phyloP scores from a whole-genome alignment of 2,888 invertebrate species.

The Folsomia candida region DNA sequence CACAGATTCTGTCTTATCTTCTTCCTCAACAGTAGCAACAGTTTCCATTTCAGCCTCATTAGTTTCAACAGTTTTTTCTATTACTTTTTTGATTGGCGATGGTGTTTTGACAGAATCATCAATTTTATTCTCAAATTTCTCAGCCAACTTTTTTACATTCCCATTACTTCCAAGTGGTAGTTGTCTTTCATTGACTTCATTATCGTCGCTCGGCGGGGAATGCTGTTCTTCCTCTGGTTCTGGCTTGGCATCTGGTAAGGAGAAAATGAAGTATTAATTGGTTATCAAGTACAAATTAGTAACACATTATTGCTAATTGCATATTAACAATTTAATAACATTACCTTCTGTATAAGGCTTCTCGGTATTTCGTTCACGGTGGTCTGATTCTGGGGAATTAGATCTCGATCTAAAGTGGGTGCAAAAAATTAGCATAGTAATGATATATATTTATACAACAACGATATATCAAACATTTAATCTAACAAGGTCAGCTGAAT shows the following conservation, averaged over 20 bases:
- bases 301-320: too few species aligned
- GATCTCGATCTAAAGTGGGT: not conserved
- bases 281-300: too few species aligned
- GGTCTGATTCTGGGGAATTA: not conserved
- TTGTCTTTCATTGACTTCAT: too few species aligned
- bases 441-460: too few species aligned
- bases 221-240: not conserved
- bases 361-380: not conserved
- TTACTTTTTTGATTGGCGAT: not conserved
- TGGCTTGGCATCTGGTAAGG: not conserved
- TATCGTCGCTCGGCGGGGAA: not conserved
- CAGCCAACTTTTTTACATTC: constrained; percentile 16
- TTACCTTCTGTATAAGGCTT: too few species aligned
- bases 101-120: too few species aligned
- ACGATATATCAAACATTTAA: too few species aligned
- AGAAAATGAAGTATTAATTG: too few species aligned
- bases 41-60: not conserved
- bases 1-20: not conserved
- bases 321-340: too few species aligned
- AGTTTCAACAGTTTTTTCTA: not conserved
- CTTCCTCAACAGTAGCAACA: too few species aligned
- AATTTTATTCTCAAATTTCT: constrained; percentile 18
- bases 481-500: not conserved
- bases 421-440: too few species aligned
- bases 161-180: constrained; percentile 2